Base-by-base conservation (phyloP, 1,140 invertebrate genomes). In the Phenacoccus solenopsis region DNA sequence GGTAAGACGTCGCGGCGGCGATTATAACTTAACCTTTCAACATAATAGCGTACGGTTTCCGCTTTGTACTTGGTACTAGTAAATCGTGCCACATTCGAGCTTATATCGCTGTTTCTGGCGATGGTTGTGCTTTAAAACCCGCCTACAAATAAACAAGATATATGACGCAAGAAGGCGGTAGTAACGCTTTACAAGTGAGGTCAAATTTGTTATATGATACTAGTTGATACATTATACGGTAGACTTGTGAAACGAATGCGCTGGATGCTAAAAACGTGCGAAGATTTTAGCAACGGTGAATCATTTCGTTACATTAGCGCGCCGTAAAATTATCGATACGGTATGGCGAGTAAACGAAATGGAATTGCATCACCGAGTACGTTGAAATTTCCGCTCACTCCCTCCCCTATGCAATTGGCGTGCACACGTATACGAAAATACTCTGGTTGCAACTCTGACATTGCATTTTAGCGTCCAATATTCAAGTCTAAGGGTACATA, bases 151-250 rank as follows among this genome's bases (percentile, higher is more conserved):
- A 49, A 49, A 49, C 38, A 49, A 49, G 38, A 49, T 49, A 64
- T 64, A 64, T 64, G 59, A 64, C 59, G 25, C 59, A 64, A 64
- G 59, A 64, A 64, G 59, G 59, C 59, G 59, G 59, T 64, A 64
- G 59, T 64, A 64, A 64, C 25, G 25, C 25, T 64, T 64, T 64
- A 25, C 22, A 64, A 27, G 21, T 64, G 59, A 64, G 59, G 59
- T 64, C 25, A 64, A 64, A 64, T 64, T 64, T 64, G 59, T 64
- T 64, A 64, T 64, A 64, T 64, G 59, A 64, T 64, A 64, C 59
- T 64, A 64, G 59, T 64, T 25, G 59, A 49, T 49, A 49, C 38
- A 49, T 49, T 49, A 49, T 49, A 49, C 38, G 38, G 38, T 49
- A 49, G 38, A 49, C 38, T 49, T 49, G 38, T 49, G 38, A 49